A percentile compares a stretch with the other conserved stretches of the same genome.
phyloP scores from a whole-genome alignment of 2,797 vertebrate genomes.

The Sphenopsis melanotis region DNA sequence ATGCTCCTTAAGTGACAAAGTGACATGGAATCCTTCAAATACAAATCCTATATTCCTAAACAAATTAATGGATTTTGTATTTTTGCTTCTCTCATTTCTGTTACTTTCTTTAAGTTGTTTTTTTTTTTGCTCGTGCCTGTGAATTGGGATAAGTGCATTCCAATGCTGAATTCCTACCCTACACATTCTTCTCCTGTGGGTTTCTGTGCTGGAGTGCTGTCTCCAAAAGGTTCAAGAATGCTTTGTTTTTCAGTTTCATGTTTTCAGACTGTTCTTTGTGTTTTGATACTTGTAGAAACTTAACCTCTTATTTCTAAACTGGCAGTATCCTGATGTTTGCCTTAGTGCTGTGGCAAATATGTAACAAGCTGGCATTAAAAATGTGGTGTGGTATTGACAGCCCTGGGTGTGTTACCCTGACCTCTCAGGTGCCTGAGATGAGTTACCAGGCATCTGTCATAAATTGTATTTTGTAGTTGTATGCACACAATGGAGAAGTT shows the following conservation, averaged over 20 bases:
- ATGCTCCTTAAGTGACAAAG: neutral
- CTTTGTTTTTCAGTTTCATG: conserved; percentile 1
- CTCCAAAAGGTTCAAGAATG: neutral
- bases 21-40: neutral
- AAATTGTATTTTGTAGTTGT: neutral
- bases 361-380: neutral
- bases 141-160: conserved; percentile 9
- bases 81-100: neutral
- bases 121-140: neutral
- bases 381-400: neutral
- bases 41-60: neutral
- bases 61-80: neutral
- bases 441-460: neutral
- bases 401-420: neutral
- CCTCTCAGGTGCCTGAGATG: neutral
- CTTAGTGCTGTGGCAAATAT: neutral
- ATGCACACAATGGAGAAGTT: neutral
- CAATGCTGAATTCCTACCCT: conserved; percentile 20
- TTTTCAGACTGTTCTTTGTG: neutral
- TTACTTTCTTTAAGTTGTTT: neutral
- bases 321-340: neutral
- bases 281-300: neutral
- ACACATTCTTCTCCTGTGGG: neutral
- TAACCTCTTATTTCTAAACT: neutral
- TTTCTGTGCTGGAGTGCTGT: conserved; percentile 3